A percentile compares a stretch with the other conserved stretches of the same genome.
phyloP scores from a whole-genome alignment of 2,113 vertebrate genomes.

The Pituophis catenifer region DNA sequence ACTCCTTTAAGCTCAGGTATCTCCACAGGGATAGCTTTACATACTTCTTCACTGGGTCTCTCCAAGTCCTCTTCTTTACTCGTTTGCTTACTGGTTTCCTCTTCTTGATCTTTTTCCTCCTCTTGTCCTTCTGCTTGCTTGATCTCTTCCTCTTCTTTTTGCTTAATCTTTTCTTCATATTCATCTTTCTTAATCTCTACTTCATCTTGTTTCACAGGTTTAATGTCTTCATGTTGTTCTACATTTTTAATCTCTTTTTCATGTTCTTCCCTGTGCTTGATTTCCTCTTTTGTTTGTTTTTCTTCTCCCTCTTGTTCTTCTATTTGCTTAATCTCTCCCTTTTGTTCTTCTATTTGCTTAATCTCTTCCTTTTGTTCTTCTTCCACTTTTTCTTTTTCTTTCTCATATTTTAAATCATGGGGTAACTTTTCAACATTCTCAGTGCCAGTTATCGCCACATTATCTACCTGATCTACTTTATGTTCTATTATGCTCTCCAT shows the following conservation, averaged over 20 bases:
- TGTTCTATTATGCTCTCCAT: conserved; percentile 66
- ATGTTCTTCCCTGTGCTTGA: background rate
- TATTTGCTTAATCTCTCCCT: background rate
- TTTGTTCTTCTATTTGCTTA: background rate
- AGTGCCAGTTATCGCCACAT: conserved; percentile 46
- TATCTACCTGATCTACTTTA: conserved; percentile 53
- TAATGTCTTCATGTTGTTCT: background rate
- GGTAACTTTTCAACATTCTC: conserved; percentile 42
- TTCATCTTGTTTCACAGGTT: background rate
- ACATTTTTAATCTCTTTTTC: background rate
- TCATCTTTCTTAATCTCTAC: conserved; percentile 42
- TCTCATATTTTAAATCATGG: conserved; percentile 38
- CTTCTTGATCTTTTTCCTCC: conserved; percentile 67
- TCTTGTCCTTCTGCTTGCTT: conserved; percentile 60
- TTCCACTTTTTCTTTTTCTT: conserved; percentile 23
- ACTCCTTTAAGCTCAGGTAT: conserved; percentile 75
- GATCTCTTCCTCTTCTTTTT: conserved; percentile 58
- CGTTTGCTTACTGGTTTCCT: conserved; percentile 48
- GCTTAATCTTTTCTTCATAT: conserved; percentile 36
- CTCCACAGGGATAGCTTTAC: conserved; percentile 56
- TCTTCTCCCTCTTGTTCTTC: conserved; percentile 1
- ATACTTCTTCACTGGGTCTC: conserved; percentile 21
- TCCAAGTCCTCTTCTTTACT: conserved; percentile 48
- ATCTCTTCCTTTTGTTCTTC: background rate
- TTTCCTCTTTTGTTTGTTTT: conserved; percentile 35